These are phyloP conservation scores for Telmatochromis sp. DNA, from an alignment of 2,113 vertebrate species.

Conservation along the genomic window DNA sequence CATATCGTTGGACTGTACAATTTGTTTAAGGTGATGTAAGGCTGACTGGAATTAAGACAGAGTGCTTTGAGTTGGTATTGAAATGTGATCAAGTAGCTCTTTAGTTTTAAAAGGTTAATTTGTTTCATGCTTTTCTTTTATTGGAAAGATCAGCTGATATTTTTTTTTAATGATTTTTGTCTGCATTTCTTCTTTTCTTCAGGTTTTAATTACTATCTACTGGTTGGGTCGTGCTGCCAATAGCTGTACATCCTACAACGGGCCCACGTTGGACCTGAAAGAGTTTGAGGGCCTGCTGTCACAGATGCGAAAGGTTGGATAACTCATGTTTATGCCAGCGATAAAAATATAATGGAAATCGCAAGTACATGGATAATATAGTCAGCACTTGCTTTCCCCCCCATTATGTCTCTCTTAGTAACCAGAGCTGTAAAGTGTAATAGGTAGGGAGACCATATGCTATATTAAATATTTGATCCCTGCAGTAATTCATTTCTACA, in stretches of 20 bases:
- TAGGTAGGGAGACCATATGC: not conserved
- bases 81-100: not conserved
- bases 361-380: not conserved
- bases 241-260: constrained; percentile 82
- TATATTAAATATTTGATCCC: not conserved
- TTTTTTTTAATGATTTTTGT: not conserved
- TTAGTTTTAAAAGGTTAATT: not conserved
- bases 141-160: not conserved
- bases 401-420: not conserved
- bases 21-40: not conserved
- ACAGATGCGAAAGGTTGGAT: constrained; percentile 91
- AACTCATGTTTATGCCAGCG: not conserved
- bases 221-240: constrained; percentile 95
- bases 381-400: not conserved
- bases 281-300: constrained; percentile 91
- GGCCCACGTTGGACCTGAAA: constrained; percentile 89
- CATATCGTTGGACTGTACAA: not conserved
- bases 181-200: not conserved
- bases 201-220: constrained; percentile 96
- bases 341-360: not conserved
- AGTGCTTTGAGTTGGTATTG: not conserved
- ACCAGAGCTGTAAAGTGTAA: not conserved
- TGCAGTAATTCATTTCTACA: not conserved
- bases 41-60: not conserved
- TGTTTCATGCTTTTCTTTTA: not conserved